phyloP scores from a whole-genome alignment of 2,888 invertebrate genomes.

The Trileptium ribeirensis region DNA sequence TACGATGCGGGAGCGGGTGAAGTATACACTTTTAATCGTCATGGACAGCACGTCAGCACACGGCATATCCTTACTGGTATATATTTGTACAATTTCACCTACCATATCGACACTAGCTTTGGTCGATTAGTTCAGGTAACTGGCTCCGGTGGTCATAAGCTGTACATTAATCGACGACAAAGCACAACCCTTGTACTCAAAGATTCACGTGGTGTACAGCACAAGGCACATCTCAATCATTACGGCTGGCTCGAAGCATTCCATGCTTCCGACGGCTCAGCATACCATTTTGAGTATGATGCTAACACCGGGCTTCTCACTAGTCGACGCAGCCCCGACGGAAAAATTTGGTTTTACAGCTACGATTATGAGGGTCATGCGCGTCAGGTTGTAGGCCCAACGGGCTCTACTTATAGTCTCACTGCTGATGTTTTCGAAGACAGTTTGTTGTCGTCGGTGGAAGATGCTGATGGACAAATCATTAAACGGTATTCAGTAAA shows the following conservation, averaged over 20 bases:
- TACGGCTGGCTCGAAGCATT: constrained; percentile 42
- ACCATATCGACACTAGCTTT: constrained; percentile 90
- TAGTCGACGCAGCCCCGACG: constrained; percentile 59
- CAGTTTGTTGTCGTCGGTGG: neutral
- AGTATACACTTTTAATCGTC: constrained; percentile 57
- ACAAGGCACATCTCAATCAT: constrained; percentile 45
- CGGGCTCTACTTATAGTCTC: constrained; percentile 63
- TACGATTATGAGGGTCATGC: constrained; percentile 83
- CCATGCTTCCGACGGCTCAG: constrained; percentile 6
- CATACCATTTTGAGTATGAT: constrained; percentile 27
- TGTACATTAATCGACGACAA: constrained; percentile 51
- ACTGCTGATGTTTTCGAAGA: neutral
- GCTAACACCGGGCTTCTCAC: constrained; percentile 58
- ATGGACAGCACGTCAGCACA: constrained; percentile 80
- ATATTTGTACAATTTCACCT: constrained; percentile 85
- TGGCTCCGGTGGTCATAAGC: constrained; percentile 78
- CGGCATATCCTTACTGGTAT: constrained; percentile 74
- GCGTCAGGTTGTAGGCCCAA: constrained; percentile 75
- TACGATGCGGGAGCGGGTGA: constrained; percentile 87
- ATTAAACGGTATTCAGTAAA: neutral
- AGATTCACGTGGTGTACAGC: constrained; percentile 50
- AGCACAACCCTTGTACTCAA: constrained; percentile 40
- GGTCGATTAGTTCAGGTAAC: constrained; percentile 87
- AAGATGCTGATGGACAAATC: neutral
- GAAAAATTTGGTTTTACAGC: constrained; percentile 79